Conservation (phyloP, 2,797 vertebrate genomes). For the Gephyroberyx darwinii region DNA sequence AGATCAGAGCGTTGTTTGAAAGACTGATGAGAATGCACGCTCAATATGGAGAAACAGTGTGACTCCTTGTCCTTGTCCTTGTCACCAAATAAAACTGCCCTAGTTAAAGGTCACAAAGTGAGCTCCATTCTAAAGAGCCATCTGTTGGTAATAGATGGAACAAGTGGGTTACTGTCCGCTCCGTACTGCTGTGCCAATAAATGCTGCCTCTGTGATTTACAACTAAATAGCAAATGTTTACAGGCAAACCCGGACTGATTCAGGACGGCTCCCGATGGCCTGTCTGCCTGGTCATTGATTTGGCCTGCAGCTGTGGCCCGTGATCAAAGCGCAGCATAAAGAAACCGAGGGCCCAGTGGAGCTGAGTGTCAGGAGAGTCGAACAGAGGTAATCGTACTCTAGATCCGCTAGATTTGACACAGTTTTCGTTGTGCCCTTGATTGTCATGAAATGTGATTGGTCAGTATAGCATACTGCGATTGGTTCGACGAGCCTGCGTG, state of each 20-base stretch:
- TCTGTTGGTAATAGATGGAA: constrained; percentile 75
- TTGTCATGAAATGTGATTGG: constrained; percentile 15
- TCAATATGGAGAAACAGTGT: constrained; percentile 44
- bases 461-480: constrained; percentile 19
- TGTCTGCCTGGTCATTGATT: no score
- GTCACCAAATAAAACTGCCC: constrained; percentile 64
- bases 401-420: no score
- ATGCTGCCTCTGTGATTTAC: constrained; percentile 61
- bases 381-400: no score
- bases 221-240: constrained; percentile 59
- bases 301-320: no score
- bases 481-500: constrained; percentile 20
- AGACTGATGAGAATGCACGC: constrained; percentile 64
- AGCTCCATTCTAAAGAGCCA: constrained; percentile 72
- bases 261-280: no score
- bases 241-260: no score
- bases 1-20: constrained; percentile 50
- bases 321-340: no score
- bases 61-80: constrained; percentile 65
- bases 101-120: constrained; percentile 64
- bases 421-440: no score
- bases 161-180: constrained; percentile 55
- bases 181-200: constrained; percentile 67
- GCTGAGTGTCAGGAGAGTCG: no score
- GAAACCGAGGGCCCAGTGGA: no score